Percentiles rank a stretch among this genome's conserved stretches.
Conservation (phyloP, 1,140 invertebrate species). For the Delia radicum region DNA sequence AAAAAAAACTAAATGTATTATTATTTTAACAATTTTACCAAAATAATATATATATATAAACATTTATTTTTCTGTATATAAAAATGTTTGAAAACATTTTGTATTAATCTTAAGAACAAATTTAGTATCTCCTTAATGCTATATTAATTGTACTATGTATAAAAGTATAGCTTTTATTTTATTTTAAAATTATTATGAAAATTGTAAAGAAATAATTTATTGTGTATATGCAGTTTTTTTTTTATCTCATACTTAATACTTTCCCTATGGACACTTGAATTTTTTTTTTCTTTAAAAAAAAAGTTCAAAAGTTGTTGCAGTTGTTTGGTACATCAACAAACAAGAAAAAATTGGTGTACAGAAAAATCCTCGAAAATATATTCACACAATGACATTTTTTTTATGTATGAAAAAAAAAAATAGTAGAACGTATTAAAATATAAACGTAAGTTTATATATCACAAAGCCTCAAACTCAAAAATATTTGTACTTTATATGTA, state of each 20-base stretch:
- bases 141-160: no score
- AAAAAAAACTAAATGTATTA: background rate
- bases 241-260: background rate
- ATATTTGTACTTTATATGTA: no score
- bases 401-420: background rate
- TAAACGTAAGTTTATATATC: background rate
- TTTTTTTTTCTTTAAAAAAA: background rate
- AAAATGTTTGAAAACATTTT: no score
- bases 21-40: no score
- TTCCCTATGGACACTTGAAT: background rate
- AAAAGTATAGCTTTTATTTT: no score
- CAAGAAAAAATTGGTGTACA: background rate
- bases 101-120: no score
- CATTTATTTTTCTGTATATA: no score
- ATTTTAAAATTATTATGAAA: no score
- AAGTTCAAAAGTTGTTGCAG: constrained; percentile 3
- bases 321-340: background rate
- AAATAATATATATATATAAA: no score
- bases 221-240: constrained; percentile 12
- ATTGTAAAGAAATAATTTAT: background rate
- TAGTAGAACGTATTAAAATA: background rate
- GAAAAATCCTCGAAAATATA: background rate
- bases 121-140: no score
- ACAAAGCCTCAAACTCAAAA: background rate
- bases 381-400: background rate